A percentile compares a stretch with the other conserved stretches of the same genome.
These are phyloP conservation scores for Whitmania pigra DNA, from an alignment of 1,140 invertebrate genomes.

Conservation along the genomic window DNA sequence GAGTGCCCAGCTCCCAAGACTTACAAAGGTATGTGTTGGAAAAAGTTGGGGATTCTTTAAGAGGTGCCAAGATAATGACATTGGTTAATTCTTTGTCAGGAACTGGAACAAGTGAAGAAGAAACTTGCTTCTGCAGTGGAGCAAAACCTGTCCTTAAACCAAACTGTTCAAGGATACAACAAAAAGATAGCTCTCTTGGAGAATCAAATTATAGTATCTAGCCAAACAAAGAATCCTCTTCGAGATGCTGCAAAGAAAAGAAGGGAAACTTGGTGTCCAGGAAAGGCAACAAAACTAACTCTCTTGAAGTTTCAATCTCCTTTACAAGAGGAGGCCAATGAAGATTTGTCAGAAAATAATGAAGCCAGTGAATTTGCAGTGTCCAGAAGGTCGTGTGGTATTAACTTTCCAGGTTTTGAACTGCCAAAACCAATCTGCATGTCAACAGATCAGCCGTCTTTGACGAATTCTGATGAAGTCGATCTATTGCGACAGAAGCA, in stretches of 20 bases:
- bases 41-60: background rate
- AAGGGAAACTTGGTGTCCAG: slow-evolving; percentile 25
- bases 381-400: too few species aligned
- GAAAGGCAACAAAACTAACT: background rate
- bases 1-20: slow-evolving; percentile 2
- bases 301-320: too few species aligned
- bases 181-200: background rate
- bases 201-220: background rate
- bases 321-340: too few species aligned
- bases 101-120: slow-evolving; percentile 24
- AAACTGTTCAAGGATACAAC: background rate
- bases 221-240: too few species aligned
- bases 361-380: too few species aligned
- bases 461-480: too few species aligned
- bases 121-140: slow-evolving; percentile 21
- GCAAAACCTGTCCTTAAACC: slow-evolving; percentile 12
- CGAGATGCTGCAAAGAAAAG: slow-evolving; percentile 14
- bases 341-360: too few species aligned
- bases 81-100: background rate
- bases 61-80: background rate
- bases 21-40: background rate
- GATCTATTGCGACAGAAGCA: too few species aligned
- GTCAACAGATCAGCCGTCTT: too few species aligned
- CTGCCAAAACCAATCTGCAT: too few species aligned
- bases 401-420: too few species aligned